Evolutionary conservation across 2,888 invertebrate genomes (phyloP).

Genomic region (Nemurella pictetii): DNA sequence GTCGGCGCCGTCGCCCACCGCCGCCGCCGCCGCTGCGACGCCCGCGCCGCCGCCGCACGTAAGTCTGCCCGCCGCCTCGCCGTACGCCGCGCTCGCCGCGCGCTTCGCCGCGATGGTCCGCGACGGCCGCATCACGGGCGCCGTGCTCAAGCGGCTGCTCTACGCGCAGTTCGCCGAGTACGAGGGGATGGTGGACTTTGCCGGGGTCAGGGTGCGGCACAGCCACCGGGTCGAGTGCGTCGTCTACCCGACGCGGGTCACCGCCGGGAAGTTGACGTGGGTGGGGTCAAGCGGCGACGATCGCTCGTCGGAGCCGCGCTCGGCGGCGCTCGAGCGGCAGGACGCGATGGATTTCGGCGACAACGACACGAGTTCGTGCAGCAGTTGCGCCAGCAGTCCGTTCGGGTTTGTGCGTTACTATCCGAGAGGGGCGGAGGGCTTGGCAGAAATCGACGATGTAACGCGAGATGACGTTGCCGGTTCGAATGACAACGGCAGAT

Average conservation of each 20-base stretch:
- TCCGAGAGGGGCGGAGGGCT: constrained; percentile 54
- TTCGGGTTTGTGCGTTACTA: constrained; percentile 70
- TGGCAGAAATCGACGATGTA: constrained; percentile 41
- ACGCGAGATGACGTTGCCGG: constrained; percentile 50
- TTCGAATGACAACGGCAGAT: neutral
- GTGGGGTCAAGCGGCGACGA: constrained; percentile 26
- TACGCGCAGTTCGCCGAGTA: constrained; percentile 57
- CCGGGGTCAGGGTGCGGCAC: constrained; percentile 54
- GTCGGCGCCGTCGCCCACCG: constrained; percentile 57
- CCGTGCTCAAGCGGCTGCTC: constrained; percentile 72
- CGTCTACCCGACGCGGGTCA: constrained; percentile 45
- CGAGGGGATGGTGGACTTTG: constrained; percentile 50
- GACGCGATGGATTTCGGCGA: constrained; percentile 38
- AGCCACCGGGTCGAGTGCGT: constrained; percentile 54
- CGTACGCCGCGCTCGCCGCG: constrained; percentile 75
- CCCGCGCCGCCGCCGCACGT: constrained; percentile 71
- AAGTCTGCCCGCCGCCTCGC: constrained; percentile 70
- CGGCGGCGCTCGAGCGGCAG: constrained; percentile 48
- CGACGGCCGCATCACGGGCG: constrained; percentile 69
- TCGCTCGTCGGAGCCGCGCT: neutral
- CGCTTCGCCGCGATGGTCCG: constrained; percentile 75
- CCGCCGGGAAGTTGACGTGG: constrained; percentile 34
- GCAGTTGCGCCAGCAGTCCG: constrained; percentile 63
- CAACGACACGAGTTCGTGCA: constrained; percentile 46
- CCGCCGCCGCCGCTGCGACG: constrained; percentile 50